Percentiles rank a stretch among this genome's conserved stretches.
phyloP scores from a whole-genome alignment of 2,888 invertebrate species.

The Caenorhabditis sp. region DNA sequence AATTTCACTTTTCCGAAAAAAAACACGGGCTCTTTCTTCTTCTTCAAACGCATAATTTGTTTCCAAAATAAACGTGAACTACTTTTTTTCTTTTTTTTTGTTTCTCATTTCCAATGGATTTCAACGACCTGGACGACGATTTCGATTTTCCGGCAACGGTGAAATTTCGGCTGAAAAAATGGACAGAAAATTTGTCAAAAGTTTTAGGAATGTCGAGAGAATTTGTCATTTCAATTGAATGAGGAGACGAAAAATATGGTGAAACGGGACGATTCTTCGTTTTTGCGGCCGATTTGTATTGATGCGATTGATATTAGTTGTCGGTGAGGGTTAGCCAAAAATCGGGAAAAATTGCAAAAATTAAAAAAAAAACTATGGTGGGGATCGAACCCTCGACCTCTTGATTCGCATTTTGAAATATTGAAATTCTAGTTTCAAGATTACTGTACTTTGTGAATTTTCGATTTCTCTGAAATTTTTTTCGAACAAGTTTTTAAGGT shows the following conservation, averaged over 20 bases:
- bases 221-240: not conserved
- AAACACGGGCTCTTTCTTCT: not conserved
- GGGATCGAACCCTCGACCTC: too few relatives aligned
- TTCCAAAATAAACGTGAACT: not conserved
- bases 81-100: not conserved
- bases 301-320: not conserved
- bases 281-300: not conserved
- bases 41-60: not conserved
- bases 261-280: not conserved
- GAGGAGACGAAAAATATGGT: not conserved
- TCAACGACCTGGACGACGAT: too few relatives aligned
- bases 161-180: not conserved
- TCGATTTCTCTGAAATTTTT: too few relatives aligned
- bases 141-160: not conserved
- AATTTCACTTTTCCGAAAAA: not conserved
- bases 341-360: not conserved
- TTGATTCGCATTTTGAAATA: too few relatives aligned
- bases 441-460: too few relatives aligned
- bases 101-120: not conserved
- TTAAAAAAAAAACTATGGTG: not conserved
- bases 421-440: too few relatives aligned
- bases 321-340: not conserved
- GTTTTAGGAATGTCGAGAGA: not conserved
- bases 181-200: not conserved
- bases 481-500: too few relatives aligned